Conservation (phyloP, 2,888 invertebrate genomes). For the Athetis lepigone region DNA sequence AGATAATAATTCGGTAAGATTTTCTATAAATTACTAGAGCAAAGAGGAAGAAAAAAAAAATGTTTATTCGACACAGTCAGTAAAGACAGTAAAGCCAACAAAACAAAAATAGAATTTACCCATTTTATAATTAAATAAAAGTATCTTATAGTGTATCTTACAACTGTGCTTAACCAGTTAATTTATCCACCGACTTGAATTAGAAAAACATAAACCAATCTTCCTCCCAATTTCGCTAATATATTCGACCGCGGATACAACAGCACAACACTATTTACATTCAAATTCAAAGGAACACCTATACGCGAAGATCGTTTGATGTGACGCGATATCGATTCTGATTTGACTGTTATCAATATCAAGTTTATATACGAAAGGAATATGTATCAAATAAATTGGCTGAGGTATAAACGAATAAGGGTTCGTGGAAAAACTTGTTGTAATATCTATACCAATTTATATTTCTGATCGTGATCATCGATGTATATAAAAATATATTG, state of each 20-base stretch:
- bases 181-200: neutral
- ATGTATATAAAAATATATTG: too few relatives aligned
- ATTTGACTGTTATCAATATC: slow-evolving; percentile 53
- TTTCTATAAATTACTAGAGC: too few relatives aligned
- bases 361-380: slow-evolving; percentile 30
- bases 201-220: neutral
- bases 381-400: slow-evolving; percentile 37
- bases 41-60: too few relatives aligned
- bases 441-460: slow-evolving; percentile 35
- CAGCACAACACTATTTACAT: slow-evolving; percentile 46
- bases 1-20: too few relatives aligned
- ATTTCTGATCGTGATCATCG: slow-evolving; percentile 5
- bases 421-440: slow-evolving; percentile 31
- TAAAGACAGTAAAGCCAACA: too few relatives aligned
- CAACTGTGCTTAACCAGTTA: neutral
- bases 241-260: slow-evolving; percentile 5
- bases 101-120: too few relatives aligned
- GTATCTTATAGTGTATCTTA: too few relatives aligned
- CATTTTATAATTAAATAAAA: too few relatives aligned
- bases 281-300: slow-evolving; percentile 53
- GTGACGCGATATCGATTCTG: slow-evolving; percentile 45
- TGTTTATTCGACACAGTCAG: too few relatives aligned
- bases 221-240: neutral
- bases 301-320: slow-evolving; percentile 53
- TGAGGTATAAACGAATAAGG: slow-evolving; percentile 30